Evolutionary conservation across 1,140 invertebrate species (phyloP), one percentile per base, ranked within the genome.

Genomic region (Pseudobourletiella spinata): DNA sequence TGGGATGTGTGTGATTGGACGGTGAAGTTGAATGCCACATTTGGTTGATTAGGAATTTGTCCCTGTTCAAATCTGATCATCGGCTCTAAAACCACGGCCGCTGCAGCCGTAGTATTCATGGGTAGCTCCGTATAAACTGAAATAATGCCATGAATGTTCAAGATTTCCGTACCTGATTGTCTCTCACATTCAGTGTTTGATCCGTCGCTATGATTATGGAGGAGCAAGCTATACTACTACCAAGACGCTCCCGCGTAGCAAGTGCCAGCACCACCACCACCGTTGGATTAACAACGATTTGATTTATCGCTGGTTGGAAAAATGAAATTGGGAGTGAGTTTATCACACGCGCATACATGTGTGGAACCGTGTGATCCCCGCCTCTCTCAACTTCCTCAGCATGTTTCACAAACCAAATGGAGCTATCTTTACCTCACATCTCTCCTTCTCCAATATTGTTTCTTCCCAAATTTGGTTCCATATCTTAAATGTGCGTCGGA

Each of bases 401-500:
- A 39, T 6, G 46, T 26, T 28, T 59, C 22, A 20, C n/a, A 30
- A 32, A 28, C 57, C 57, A 59, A 59, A 46, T 48, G 57, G 44
- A 48, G 57, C 57, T 59, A 59, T 59, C 57, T 59, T 59, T 59
- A 59, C 50, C 57, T 30, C 28, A 44, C 35, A 59, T 59, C 57
- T 59, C 26, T 50, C 25, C 57, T n/a, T n/a, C 56, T 50, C 25
- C 57, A 59, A 59, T 59, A 59, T 59, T 59, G 29, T 59, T 50
- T 59, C 57, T 59, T 46, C 48, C 57, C 57, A 59, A 59, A 59
- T 59, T 59, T 59, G 57, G 57, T 29, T 8, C 22, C 44, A 59
- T 35, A 48, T n/a, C 35, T 11, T 39, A 11, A 39, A 11, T 39
- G 35, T 39, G 35, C n/a, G 35, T 39, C n/a, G n/a, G n/a, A n/a